These are phyloP conservation scores for Aquatica leii DNA, from an alignment of 2,888 invertebrate species.

Conservation along the genomic window DNA sequence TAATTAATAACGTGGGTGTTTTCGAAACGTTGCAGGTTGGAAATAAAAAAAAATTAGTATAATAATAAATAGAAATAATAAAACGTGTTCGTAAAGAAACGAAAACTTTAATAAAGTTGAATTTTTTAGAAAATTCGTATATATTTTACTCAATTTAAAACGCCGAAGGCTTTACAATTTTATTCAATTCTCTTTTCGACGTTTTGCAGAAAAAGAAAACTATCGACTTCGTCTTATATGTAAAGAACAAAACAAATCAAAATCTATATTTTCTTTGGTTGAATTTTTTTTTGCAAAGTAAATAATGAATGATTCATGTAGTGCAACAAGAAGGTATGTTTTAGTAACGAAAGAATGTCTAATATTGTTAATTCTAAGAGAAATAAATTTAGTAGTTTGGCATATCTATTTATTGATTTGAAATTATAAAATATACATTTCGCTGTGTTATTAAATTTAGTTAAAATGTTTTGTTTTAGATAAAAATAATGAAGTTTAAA, in stretches of 20 bases:
- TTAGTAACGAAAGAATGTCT: background rate
- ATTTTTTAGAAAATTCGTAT: too few species aligned
- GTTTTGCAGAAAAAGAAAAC: background rate
- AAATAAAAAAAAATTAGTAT: background rate
- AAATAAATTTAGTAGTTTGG: constrained; percentile 14
- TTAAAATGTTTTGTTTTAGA: too few species aligned
- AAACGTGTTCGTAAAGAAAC: background rate
- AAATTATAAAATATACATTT: background rate
- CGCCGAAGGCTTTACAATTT: background rate
- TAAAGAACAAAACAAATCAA: background rate
- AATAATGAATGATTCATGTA: too few species aligned
- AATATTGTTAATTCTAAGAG: background rate
- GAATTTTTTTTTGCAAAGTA: too few species aligned
- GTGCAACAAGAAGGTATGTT: constrained; percentile 10
- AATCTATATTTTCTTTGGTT: background rate
- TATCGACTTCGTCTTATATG: background rate
- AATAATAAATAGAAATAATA: background rate
- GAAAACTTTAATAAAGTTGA: too few species aligned
- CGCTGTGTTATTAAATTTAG: background rate
- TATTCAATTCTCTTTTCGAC: constrained; percentile 6
- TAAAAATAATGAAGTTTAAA: too few species aligned
- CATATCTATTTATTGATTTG: constrained; percentile 10
- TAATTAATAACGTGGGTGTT: background rate
- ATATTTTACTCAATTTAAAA: background rate
- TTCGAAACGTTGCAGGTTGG: background rate